Evolutionary conservation across 1,140 invertebrate genomes (phyloP), one percentile per base, ranked within the genome.

Genomic region (Lasaia peninsularis): DNA sequence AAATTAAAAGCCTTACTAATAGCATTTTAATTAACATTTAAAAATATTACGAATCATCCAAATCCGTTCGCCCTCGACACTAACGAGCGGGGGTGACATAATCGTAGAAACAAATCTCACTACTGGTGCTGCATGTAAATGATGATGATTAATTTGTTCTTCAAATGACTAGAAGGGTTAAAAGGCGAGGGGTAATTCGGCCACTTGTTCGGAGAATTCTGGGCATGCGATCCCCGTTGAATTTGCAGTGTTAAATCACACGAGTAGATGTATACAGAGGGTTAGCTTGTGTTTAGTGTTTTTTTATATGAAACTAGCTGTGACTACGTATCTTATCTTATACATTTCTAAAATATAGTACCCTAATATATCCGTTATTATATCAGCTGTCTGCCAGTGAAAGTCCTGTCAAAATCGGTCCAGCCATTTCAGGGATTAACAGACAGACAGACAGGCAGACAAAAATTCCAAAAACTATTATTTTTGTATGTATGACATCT

Each of bases 111-210:
- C 83, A 86, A 86, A 88, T 88, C 86, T 86, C 72, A 72, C 78
- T 75, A 82, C 78, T 78, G 70, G 76, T 73, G 65, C 82, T 83
- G 86, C 78, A 88, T 88, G 76, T 84, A 86, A 88, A 88, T 86
- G 85, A 88, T 86, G 81, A 85, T 88, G 85, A 88, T 88, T 88
- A 88, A 88, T 88, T 86, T 85, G 85, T 85, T 86, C 83, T 75
- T 74, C 75, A 80, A 86, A 88, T 84, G 81, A 86, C 82, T 83
- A 75, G 82, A 88, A 88, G 83, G 85, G 85, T 86, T 86, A 84
- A 83, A 81, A 73, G 77, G 60, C 76, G 75, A 75, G 79, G 78
- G 80, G 67, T 75, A 75, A 75, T 77, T 75, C 68, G 64, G 75
- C 62, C 72, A 79, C 75, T 84, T 80, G 75, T 69, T 67, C 73